Percentiles rank a stretch among this genome's conserved stretches.
phyloP scores from a whole-genome alignment of 1,140 invertebrate genomes.

The Thaumetopoea pityocampa region DNA sequence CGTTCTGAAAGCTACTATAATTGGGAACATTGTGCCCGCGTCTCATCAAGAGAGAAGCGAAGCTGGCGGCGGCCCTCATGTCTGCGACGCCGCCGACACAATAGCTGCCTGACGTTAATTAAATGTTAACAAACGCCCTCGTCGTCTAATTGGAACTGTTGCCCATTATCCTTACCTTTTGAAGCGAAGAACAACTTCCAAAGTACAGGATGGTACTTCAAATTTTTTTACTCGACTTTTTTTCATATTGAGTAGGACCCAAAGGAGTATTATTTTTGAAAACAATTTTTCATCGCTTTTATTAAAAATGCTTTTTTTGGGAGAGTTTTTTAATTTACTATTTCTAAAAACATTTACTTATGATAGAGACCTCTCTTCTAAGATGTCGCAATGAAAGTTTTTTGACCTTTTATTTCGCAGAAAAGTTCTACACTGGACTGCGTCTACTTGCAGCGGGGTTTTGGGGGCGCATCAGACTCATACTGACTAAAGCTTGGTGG shows the following conservation, averaged over 20 bases:
- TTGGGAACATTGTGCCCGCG: conserved; percentile 23
- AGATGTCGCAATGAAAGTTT: too few species aligned
- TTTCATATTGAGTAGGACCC: conserved; percentile 35
- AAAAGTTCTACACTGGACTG: too few species aligned
- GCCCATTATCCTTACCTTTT: conserved; percentile 72
- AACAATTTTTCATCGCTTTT: conserved; percentile 10
- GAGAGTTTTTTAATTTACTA: conserved; percentile 5
- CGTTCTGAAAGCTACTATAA: conserved; percentile 10
- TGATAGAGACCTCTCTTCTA: too few species aligned
- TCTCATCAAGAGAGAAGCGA: conserved; percentile 19
- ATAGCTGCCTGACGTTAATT: conserved; percentile 71
- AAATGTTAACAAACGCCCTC: conserved; percentile 75
- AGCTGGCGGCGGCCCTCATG: conserved; percentile 33
- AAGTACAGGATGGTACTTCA: conserved; percentile 59
- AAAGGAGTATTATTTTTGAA: conserved; percentile 28
- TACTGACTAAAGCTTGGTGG: too few species aligned
- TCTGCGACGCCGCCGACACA: conserved; percentile 51
- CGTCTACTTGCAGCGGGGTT: too few species aligned
- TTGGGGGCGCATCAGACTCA: too few species aligned
- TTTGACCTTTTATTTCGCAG: too few species aligned
- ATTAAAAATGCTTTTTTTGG: too few species aligned
- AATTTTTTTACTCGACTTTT: conserved; percentile 44
- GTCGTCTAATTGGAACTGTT: conserved; percentile 74
- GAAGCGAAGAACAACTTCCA: conserved; percentile 61
- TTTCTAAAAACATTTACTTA: too few species aligned